phyloP scores from a whole-genome alignment of 1,140 invertebrate species.

The Acromyrmex charruanus region DNA sequence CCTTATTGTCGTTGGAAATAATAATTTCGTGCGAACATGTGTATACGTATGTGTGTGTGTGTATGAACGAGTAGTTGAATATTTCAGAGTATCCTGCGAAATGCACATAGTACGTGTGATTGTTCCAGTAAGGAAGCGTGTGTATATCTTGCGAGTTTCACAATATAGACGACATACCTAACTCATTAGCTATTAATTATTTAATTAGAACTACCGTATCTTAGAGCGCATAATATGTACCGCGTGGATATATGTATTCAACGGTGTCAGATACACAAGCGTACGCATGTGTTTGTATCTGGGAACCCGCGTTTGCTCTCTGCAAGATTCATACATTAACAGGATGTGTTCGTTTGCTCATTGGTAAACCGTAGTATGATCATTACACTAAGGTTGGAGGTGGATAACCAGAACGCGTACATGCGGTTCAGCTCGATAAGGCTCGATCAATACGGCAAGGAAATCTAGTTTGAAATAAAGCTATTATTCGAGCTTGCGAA shows the following conservation, averaged over 20 bases:
- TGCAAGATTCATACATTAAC: conserved; percentile 70
- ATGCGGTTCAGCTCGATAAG: conserved; percentile 35
- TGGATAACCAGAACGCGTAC: conserved; percentile 53
- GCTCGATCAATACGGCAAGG: conserved; percentile 39
- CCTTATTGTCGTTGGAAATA: conserved; percentile 26
- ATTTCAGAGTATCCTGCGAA: conserved; percentile 17
- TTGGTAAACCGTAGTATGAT: conserved; percentile 64
- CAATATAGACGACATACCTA: conserved; percentile 6
- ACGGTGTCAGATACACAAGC: conserved; percentile 8
- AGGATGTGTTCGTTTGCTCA: conserved; percentile 64
- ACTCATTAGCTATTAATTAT: conserved; percentile 65
- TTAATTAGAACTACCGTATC: conserved; percentile 60
- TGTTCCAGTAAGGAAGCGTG: background rate
- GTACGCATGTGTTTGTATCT: conserved; percentile 49
- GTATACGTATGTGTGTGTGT: background rate
- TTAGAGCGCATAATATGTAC: background rate
- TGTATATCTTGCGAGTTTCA: conserved; percentile 19
- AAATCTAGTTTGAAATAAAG: conserved; percentile 41
- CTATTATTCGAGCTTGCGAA: background rate
- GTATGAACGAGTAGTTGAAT: conserved; percentile 17
- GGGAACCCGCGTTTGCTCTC: conserved; percentile 56
- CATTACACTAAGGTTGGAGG: conserved; percentile 24
- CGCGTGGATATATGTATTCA: conserved; percentile 7
- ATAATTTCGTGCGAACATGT: conserved; percentile 16
- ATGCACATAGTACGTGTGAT: background rate